Percentiles rank a stretch among this genome's conserved stretches.
phyloP scores from a whole-genome alignment of 1,140 invertebrate species.

The Triops cancriformis region DNA sequence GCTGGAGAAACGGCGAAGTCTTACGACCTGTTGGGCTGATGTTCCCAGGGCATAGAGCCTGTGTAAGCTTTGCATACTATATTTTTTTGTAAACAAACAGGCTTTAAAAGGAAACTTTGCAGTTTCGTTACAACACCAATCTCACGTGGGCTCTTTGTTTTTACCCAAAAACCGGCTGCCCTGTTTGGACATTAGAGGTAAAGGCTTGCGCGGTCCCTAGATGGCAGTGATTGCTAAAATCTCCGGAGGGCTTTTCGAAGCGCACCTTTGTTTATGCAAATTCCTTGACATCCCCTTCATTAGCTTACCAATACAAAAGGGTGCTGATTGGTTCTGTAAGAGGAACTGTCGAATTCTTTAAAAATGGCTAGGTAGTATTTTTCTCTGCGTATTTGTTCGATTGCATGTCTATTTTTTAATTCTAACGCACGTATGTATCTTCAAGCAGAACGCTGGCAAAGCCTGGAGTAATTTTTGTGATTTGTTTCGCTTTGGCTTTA shows the following conservation, averaged over 20 bases:
- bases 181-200: neutral
- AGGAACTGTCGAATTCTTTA: no score
- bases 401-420: neutral
- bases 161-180: neutral
- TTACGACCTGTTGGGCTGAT: neutral
- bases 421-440: no score
- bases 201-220: neutral
- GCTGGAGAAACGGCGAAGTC: neutral
- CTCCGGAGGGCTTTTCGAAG: neutral
- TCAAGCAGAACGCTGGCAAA: neutral
- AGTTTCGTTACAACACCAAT: neutral
- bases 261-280: conserved; percentile 10
- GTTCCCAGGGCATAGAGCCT: neutral
- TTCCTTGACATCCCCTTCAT: neutral
- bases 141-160: neutral
- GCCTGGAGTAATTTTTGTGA: neutral
- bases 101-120: neutral
- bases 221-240: neutral
- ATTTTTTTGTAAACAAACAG: neutral
- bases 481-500: neutral
- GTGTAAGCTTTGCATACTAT: neutral
- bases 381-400: no score
- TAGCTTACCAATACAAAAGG: neutral
- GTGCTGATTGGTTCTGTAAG: neutral
- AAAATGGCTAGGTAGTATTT: no score